Evolutionary conservation across 2,888 invertebrate species (phyloP).

Genomic region (Fissipunctia ypsillon): DNA sequence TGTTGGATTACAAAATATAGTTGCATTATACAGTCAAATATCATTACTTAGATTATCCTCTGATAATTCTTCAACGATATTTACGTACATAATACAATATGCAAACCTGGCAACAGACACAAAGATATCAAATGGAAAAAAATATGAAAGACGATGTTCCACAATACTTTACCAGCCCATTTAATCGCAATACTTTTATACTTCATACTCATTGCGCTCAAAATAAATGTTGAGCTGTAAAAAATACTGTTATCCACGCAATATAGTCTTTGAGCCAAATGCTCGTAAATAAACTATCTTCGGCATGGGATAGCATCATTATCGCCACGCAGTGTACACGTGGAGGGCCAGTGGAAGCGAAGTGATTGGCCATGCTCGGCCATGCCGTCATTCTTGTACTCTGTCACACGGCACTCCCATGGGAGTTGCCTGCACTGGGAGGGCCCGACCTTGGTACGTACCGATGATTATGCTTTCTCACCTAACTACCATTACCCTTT

Average conservation of each 20-base stretch:
- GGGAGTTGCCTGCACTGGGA: constrained; percentile 65
- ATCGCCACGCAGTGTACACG: constrained; percentile 48
- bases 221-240: constrained; percentile 56
- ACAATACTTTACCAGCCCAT: constrained; percentile 19
- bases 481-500: constrained; percentile 60
- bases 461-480: constrained; percentile 63
- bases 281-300: constrained; percentile 59
- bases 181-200: constrained; percentile 38
- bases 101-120: constrained; percentile 31
- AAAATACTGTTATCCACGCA: constrained; percentile 45
- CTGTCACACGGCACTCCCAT: constrained; percentile 69
- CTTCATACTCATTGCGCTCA: constrained; percentile 41
- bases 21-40: too few relatives aligned
- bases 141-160: constrained; percentile 17
- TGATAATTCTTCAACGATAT: too few relatives aligned
- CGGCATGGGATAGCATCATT: constrained; percentile 43
- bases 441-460: constrained; percentile 69
- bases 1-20: too few relatives aligned
- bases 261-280: constrained; percentile 54
- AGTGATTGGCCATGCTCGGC: constrained; percentile 38
- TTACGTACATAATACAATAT: not conserved
- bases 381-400: constrained; percentile 42
- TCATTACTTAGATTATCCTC: too few relatives aligned
- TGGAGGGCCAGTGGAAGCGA: constrained; percentile 40
- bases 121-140: constrained; percentile 28